Percentiles rank a stretch among this genome's conserved stretches.
phyloP scores from a whole-genome alignment of 2,113 vertebrate species.

The Cinclus mexicanus region DNA sequence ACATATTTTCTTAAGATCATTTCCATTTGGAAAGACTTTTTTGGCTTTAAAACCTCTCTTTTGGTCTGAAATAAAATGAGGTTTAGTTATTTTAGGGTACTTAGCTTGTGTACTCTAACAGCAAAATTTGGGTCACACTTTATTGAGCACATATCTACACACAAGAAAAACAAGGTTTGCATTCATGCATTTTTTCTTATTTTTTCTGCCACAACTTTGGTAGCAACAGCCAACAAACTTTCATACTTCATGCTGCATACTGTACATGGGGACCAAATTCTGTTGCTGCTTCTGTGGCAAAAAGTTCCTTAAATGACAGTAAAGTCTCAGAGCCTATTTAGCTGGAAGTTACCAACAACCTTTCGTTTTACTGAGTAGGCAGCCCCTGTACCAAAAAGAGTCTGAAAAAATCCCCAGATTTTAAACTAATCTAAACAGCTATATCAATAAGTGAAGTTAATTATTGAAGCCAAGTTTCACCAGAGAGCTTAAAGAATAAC shows the following conservation, averaged over 20 bases:
- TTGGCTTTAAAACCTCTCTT: not conserved
- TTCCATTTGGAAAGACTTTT: not conserved
- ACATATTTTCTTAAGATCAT: not conserved
- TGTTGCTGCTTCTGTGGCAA: not conserved
- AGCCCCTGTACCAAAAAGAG: not conserved
- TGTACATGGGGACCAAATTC: not conserved
- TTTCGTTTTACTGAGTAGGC: not conserved
- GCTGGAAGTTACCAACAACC: not conserved
- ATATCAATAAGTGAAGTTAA: not conserved
- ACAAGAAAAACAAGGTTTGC: not conserved
- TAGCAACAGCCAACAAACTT: not conserved
- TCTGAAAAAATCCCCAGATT: not conserved
- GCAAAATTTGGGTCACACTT: not conserved
- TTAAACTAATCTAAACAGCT: not conserved
- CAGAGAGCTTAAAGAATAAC: constrained; percentile 20
- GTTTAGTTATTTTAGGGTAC: not conserved
- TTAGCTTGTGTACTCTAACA: not conserved
- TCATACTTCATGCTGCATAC: not conserved
- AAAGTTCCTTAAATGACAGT: not conserved
- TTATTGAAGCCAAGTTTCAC: constrained; percentile 12
- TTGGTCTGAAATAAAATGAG: not conserved
- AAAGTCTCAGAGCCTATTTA: not conserved
- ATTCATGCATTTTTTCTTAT: not conserved
- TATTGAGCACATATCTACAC: not conserved
- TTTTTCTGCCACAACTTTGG: not conserved